Conservation (phyloP, 2,113 vertebrate species). For the Microcebus ravelobensis region DNA sequence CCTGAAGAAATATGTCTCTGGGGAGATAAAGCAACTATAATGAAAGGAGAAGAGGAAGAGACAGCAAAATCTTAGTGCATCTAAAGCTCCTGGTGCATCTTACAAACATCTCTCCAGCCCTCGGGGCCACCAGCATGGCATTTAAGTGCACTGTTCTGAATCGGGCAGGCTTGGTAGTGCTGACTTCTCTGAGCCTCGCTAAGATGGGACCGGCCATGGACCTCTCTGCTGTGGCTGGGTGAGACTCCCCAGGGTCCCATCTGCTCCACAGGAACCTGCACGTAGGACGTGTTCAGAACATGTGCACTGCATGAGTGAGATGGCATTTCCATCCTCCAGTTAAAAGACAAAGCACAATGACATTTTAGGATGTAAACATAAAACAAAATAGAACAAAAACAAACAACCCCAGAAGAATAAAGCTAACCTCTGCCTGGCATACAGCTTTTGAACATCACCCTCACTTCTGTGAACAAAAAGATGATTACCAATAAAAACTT, state of each 20-base stretch:
- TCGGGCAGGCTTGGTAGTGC: neutral
- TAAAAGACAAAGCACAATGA: neutral
- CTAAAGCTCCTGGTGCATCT: neutral
- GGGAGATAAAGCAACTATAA: neutral
- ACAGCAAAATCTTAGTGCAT: too few relatives aligned
- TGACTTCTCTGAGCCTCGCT: neutral
- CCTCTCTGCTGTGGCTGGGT: too few relatives aligned
- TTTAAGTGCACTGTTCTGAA: neutral
- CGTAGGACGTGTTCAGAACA: neutral
- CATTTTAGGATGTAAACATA: neutral
- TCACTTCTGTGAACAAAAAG: neutral
- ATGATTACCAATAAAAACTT: constrained; percentile 13
- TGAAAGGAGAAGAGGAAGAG: neutral
- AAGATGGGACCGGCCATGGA: neutral
- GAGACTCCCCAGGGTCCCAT: too few relatives aligned
- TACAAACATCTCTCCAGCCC: too few relatives aligned
- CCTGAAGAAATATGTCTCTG: neutral
- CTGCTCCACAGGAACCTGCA: neutral
- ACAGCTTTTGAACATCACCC: neutral
- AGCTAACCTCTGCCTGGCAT: constrained; percentile 12
- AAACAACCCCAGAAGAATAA: neutral
- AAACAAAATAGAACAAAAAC: neutral
- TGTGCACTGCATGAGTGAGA: neutral
- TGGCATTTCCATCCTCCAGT: neutral
- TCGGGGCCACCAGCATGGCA: accelerated